Percentiles rank a stretch among this genome's conserved stretches.
Evolutionary conservation across 2,888 invertebrate species (phyloP).

Genomic region (Drosophila tripunctata): DNA sequence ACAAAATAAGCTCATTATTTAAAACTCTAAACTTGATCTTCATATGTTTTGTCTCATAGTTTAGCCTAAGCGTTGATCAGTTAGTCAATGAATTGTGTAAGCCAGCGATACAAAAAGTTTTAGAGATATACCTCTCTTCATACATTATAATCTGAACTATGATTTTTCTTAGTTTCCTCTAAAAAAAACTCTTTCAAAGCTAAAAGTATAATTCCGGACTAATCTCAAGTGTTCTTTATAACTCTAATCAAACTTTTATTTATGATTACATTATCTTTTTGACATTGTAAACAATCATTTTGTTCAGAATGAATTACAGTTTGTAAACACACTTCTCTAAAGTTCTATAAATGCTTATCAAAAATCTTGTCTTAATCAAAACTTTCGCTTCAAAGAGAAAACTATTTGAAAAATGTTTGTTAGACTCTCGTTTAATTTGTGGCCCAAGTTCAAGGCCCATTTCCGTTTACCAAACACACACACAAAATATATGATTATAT

Average conservation of each 20-base stretch:
- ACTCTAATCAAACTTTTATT: not conserved
- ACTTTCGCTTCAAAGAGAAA: not conserved
- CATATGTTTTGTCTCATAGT: too few species aligned
- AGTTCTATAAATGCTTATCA: not conserved
- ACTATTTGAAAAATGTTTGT: not conserved
- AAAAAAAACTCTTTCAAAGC: conserved; percentile 2
- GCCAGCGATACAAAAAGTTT: too few species aligned
- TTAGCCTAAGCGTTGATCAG: too few species aligned
- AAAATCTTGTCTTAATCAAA: not conserved
- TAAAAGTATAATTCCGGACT: conserved; percentile 1
- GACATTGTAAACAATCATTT: conserved; percentile 12
- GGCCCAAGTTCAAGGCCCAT: conserved; percentile 26
- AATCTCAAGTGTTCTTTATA: not conserved
- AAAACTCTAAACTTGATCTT: too few species aligned
- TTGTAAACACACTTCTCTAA: not conserved
- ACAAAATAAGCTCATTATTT: too few species aligned
- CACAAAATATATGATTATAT: conserved; percentile 11
- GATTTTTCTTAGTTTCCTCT: too few species aligned
- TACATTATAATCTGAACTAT: too few species aligned
- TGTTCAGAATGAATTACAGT: conserved; percentile 1
- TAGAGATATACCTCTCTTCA: too few species aligned
- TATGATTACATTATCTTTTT: conserved; percentile 10
- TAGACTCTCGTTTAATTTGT: not conserved
- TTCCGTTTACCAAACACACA: conserved; percentile 13
- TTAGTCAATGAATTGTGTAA: too few species aligned